Evolutionary conservation across 2,113 vertebrate genomes (phyloP), one percentile per base, ranked within the genome.

Genomic region (Capreolus pygargus): DNA sequence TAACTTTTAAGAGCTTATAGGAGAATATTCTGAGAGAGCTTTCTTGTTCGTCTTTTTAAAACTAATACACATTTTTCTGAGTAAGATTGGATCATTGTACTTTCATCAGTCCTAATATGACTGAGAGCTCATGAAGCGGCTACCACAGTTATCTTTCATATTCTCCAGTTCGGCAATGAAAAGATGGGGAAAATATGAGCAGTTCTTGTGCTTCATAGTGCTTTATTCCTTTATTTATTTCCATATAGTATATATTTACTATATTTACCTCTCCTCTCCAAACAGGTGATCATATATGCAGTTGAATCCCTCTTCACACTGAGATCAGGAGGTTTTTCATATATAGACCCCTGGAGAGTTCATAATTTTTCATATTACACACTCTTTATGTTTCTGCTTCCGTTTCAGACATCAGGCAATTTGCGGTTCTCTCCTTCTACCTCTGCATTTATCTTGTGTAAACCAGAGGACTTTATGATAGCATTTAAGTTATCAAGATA

Each of bases 1-100:
- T 96, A 89, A 95, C 83, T 89, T 93, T 58, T 61, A 91, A 93
- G 82, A 94, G 58, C 36, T 57, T 87, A 5, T 78, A 8, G 52
- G 94, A 87, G 81, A 74, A 45, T 47, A 19, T 21, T 43, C 12
- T 17, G 82, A 28, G 50, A 87, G 74, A 55, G 58, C 60, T 83
- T 83, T 61, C 58, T 0, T 61, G 47, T 9, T 39, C 33, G 52
- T 87, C 45, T 54, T 94, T 91, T 57, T 7, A 90, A 74, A 61
- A 86, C 43, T 50, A 43, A 12, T 30, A 33, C 2, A 82, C 45
- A 23, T 82, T 92, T 92, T 47, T 36, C 60, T 74, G 50, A 92
- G 55, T 82, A 28, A 89, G 58, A 64, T 30, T 83, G 25, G 25
- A 21, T 78, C 84, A 25, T 57, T 86, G 82, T 86, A 14, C 36